Conservation (phyloP, 2,113 vertebrate species). For the Dromaius novaehollandiae region DNA sequence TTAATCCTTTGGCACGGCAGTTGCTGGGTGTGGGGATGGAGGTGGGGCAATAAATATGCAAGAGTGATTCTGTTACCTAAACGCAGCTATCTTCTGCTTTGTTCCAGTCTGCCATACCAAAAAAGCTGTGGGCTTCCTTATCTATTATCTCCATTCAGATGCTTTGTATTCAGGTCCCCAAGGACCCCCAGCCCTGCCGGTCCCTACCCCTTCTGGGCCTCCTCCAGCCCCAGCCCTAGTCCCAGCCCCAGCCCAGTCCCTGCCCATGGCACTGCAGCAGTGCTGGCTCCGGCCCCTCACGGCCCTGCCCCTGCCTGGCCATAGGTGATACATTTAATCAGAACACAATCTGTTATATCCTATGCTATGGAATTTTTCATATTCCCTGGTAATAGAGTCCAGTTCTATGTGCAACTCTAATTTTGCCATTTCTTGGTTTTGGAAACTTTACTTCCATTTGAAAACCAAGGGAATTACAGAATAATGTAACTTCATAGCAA, state of each 20-base stretch:
- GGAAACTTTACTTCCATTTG: no score
- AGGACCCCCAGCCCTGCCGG: neutral
- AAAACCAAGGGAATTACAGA: neutral
- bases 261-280: rapidly evolving
- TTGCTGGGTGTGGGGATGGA: neutral
- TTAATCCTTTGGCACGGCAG: neutral
- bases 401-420: neutral
- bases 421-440: neutral
- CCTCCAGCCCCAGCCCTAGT: no score
- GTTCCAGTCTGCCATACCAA: neutral
- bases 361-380: neutral
- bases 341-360: neutral
- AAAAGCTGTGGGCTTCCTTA: rapidly evolving
- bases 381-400: no score
- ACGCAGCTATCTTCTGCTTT: neutral
- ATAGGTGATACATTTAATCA: neutral
- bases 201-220: neutral
- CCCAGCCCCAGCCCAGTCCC: no score
- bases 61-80: neutral
- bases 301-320: neutral
- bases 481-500: neutral
- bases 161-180: neutral
- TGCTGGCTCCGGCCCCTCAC: no score
- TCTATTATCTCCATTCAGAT: neutral
- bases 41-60: neutral